Evolutionary conservation across 2,113 vertebrate genomes (phyloP).

Genomic region (Physeter macrocephalus): DNA sequence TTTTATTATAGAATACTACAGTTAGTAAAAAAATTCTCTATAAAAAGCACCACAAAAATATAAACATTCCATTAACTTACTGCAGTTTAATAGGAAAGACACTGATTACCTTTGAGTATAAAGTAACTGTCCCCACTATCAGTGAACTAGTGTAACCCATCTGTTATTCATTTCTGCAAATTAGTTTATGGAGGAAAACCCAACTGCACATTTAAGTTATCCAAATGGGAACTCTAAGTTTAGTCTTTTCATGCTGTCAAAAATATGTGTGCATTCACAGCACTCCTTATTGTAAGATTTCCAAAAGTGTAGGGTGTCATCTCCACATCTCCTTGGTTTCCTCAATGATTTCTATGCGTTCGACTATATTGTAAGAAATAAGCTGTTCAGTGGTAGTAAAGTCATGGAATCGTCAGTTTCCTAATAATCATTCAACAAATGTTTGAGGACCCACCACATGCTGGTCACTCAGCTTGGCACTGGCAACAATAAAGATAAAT

Average conservation of each 20-base stretch:
- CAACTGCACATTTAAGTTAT: not conserved
- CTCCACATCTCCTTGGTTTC: not conserved
- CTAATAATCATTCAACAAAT: not conserved
- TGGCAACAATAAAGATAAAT: not conserved
- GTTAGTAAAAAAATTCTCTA: constrained; percentile 60
- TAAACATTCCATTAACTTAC: constrained; percentile 39
- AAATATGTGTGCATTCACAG: not conserved
- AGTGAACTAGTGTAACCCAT: constrained; percentile 46
- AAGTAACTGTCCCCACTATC: constrained; percentile 43
- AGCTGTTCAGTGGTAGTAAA: not conserved
- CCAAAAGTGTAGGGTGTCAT: not conserved
- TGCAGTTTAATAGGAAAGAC: constrained; percentile 39
- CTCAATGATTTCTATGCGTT: not conserved
- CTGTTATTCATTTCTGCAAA: constrained; percentile 54
- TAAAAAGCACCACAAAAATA: constrained; percentile 40
- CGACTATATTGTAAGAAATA: not conserved
- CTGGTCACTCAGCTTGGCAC: not conserved
- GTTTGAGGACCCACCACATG: not conserved
- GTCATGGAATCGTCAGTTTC: not conserved
- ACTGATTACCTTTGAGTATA: constrained; percentile 27
- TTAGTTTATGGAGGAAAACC: constrained; percentile 11
- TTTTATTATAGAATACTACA: constrained; percentile 59
- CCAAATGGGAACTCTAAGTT: constrained; percentile 35
- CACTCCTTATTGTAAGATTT: not conserved
- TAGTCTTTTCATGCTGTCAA: not conserved